Conservation (phyloP, 2,797 vertebrate species). For the Hozukius guyotensis region DNA sequence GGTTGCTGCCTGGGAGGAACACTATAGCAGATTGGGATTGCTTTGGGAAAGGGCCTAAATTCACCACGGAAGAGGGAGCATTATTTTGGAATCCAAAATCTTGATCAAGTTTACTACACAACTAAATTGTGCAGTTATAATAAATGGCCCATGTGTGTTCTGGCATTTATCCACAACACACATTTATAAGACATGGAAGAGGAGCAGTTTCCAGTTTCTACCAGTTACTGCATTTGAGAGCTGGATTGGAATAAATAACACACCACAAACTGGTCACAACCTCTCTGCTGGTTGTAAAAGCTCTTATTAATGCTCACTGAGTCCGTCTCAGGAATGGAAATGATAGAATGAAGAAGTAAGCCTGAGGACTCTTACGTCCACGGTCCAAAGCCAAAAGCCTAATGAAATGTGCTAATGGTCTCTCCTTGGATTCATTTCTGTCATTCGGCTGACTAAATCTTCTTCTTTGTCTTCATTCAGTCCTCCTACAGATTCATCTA, state of each 20-base stretch:
- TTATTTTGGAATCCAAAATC: not conserved
- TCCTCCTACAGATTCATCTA: not conserved
- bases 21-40: not conserved
- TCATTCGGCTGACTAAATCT: constrained; percentile 16
- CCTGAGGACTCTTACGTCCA: not conserved
- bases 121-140: not conserved
- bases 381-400: not conserved
- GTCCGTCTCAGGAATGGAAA: not conserved
- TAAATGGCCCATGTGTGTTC: not conserved
- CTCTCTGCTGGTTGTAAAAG: not conserved
- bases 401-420: not conserved
- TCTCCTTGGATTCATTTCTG: not conserved
- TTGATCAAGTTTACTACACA: not conserved
- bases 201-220: not conserved
- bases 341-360: constrained; percentile 11
- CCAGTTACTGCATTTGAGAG: not conserved
- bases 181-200: no score
- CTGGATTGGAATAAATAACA: not conserved
- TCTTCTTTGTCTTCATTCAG: constrained; percentile 3
- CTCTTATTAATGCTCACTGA: constrained; percentile 4
- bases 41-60: not conserved
- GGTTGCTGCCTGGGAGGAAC: not conserved
- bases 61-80: not conserved
- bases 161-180: not conserved
- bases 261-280: not conserved